Percentiles rank a stretch among this genome's conserved stretches.
These are phyloP conservation scores for Thomomys bottae DNA, from an alignment of 2,113 vertebrate species.

Conservation along the genomic window DNA sequence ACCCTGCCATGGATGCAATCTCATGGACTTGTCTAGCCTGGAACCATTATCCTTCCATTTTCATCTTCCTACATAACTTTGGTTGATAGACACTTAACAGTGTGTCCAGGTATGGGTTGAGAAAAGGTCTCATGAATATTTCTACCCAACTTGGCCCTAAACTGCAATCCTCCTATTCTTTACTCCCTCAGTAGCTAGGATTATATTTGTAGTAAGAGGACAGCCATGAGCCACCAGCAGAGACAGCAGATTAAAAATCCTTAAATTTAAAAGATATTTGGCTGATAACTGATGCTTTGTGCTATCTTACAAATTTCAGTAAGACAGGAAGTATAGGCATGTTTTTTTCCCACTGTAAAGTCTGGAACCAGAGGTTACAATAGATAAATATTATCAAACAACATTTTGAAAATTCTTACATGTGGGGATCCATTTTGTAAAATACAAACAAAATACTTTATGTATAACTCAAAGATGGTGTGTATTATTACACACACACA, in stretches of 20 bases:
- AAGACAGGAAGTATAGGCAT: not conserved
- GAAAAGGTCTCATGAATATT: too few relatives aligned
- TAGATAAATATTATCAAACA: conserved; percentile 26
- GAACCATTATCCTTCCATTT: too few relatives aligned
- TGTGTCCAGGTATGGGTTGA: too few relatives aligned
- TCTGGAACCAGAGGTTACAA: not conserved
- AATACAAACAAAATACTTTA: not conserved
- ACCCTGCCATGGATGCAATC: too few relatives aligned
- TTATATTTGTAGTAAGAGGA: too few relatives aligned
- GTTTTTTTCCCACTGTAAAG: not conserved
- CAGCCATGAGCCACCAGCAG: too few relatives aligned
- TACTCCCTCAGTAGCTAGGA: too few relatives aligned
- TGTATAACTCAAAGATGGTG: not conserved
- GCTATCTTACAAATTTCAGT: not conserved
- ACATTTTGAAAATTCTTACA: not conserved
- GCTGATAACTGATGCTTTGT: conserved; percentile 16
- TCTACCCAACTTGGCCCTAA: too few relatives aligned
- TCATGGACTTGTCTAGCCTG: too few relatives aligned
- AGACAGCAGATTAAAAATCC: not conserved
- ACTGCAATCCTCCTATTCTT: too few relatives aligned
- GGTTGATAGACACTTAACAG: too few relatives aligned
- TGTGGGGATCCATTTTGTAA: not conserved
- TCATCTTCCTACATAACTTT: too few relatives aligned
- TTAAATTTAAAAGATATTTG: not conserved
- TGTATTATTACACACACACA: not conserved